phyloP scores from a whole-genome alignment of 2,113 vertebrate species.

The Columba livia region DNA sequence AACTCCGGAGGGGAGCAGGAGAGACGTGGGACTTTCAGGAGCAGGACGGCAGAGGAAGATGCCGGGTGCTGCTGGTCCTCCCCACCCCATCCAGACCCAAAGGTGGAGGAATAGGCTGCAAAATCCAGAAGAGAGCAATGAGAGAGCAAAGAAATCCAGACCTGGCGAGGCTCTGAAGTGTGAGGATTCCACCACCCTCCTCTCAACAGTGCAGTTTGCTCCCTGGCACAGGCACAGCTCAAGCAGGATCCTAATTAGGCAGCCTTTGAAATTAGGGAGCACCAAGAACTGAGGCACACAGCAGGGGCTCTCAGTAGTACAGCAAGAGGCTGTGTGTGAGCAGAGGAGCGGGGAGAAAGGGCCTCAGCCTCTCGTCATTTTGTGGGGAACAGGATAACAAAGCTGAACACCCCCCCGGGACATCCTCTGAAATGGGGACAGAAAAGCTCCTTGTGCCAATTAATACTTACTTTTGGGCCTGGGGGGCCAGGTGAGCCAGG shows the following conservation, averaged over 20 bases:
- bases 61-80: not conserved
- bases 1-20: not conserved
- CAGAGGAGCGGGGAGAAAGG: not conserved
- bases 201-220: not conserved
- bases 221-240: not conserved
- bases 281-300: not conserved
- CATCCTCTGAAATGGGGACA: not conserved
- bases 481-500: slow-evolving; percentile 86
- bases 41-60: not conserved
- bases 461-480: slow-evolving; percentile 85
- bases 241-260: not conserved
- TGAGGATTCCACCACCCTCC: not conserved
- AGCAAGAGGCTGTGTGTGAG: not conserved
- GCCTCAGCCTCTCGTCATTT: not conserved
- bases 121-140: not conserved
- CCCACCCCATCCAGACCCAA: not conserved
- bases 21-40: not conserved
- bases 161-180: not conserved
- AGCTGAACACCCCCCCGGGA: not conserved
- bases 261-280: not conserved
- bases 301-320: not conserved
- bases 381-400: not conserved
- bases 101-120: not conserved
- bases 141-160: not conserved
- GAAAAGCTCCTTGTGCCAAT: accelerated